Evolutionary conservation across 1,140 invertebrate species (phyloP).

Genomic region (Battus philenor): DNA sequence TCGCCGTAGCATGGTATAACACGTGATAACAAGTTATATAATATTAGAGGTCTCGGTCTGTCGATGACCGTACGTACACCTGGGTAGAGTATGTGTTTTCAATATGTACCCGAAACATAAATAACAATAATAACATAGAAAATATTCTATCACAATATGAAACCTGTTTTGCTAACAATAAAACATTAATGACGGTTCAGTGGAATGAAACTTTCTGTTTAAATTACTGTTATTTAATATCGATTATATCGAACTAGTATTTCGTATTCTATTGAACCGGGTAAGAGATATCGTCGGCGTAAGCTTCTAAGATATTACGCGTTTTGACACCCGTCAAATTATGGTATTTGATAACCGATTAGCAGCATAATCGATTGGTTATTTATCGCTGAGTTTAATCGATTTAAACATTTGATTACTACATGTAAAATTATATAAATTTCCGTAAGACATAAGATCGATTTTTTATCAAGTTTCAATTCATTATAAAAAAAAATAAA

Average conservation of each 20-base stretch:
- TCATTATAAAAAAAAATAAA: too few relatives aligned
- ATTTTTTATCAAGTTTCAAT: too few relatives aligned
- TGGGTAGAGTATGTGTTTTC: constrained; percentile 3
- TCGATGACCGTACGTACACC: constrained; percentile 22
- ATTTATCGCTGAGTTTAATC: constrained; percentile 5
- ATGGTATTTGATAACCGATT: constrained; percentile 18
- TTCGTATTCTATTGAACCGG: not conserved
- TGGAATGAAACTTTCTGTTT: not conserved
- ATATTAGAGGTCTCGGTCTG: constrained; percentile 43
- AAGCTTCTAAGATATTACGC: constrained; percentile 3
- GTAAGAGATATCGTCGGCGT: constrained; percentile 3
- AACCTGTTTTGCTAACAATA: too few relatives aligned
- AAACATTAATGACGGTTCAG: not conserved
- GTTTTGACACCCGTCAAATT: constrained; percentile 28
- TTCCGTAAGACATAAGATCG: too few relatives aligned
- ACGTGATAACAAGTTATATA: constrained; percentile 35
- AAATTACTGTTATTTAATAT: not conserved
- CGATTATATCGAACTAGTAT: not conserved
- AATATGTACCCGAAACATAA: too few relatives aligned
- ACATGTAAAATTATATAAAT: constrained; percentile 11
- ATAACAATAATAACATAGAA: too few relatives aligned
- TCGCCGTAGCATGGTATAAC: constrained; percentile 26
- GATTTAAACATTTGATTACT: constrained; percentile 6
- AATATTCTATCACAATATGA: too few relatives aligned
- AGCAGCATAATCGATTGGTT: constrained; percentile 13